Percentiles rank a stretch among this genome's conserved stretches.
Evolutionary conservation across 2,888 invertebrate species (phyloP).

Genomic region (Andrena minutula): DNA sequence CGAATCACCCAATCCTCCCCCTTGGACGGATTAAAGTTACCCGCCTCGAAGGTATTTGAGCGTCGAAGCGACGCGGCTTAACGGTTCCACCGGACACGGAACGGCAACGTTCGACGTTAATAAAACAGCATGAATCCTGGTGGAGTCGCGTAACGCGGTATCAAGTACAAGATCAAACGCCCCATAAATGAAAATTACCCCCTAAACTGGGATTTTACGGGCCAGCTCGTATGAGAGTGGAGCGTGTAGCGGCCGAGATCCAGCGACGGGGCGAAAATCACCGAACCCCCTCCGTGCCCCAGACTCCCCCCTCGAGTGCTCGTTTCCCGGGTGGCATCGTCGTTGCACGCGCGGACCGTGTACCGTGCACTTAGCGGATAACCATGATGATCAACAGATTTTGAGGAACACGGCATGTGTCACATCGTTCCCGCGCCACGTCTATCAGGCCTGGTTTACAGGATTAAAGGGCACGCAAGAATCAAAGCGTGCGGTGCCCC

Average conservation of each 20-base stretch:
- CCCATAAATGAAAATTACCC: conserved; percentile 40
- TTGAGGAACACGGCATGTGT: conserved; percentile 47
- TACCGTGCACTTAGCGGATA: conserved; percentile 55
- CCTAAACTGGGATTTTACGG: conserved; percentile 35
- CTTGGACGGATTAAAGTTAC: too few species aligned
- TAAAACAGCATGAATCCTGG: conserved; percentile 13
- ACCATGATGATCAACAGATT: conserved; percentile 58
- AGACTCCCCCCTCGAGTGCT: not conserved
- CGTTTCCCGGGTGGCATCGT: conserved; percentile 29
- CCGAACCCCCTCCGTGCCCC: not conserved
- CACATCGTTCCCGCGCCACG: not conserved
- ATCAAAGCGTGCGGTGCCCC: conserved; percentile 20
- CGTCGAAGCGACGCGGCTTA: not conserved
- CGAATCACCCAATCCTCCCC: too few species aligned
- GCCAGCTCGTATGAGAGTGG: not conserved
- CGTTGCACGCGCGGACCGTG: conserved; percentile 26
- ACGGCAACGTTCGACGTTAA: conserved; percentile 8
- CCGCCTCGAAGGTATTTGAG: not conserved
- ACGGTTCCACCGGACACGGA: not conserved
- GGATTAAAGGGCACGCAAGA: conserved; percentile 50
- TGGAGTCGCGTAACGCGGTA: conserved; percentile 19
- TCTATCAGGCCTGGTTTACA: conserved; percentile 39
- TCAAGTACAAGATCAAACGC: conserved; percentile 35
- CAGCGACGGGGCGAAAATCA: conserved; percentile 26
- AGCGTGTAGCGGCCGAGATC: not conserved